A percentile compares a stretch with the other conserved stretches of the same genome.
These are phyloP conservation scores for Epinephelus fuscoguttatus DNA, from an alignment of 2,113 vertebrate species.

Conservation along the genomic window DNA sequence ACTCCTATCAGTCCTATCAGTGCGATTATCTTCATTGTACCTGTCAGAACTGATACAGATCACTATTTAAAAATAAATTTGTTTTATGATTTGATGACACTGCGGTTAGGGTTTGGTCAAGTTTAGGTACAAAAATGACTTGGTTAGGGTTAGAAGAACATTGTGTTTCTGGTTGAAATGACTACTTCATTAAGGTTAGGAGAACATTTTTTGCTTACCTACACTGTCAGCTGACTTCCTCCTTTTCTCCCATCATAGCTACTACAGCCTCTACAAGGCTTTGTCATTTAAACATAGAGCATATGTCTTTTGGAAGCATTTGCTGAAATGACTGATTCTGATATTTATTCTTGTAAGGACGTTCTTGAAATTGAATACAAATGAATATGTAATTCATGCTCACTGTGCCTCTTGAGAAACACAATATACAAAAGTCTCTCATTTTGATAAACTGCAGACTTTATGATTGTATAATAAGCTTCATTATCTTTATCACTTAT, in stretches of 20 bases:
- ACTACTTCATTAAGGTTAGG: not conserved
- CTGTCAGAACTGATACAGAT: too few relatives aligned
- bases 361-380: not conserved
- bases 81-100: too few relatives aligned
- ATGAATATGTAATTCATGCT: not conserved
- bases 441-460: not conserved
- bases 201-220: not conserved
- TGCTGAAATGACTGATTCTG: not conserved
- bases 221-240: not conserved
- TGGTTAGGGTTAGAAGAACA: too few relatives aligned
- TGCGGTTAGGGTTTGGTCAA: too few relatives aligned
- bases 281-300: not conserved
- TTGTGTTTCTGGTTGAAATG: not conserved
- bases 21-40: too few relatives aligned
- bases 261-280: not conserved
- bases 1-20: too few relatives aligned
- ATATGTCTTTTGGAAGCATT: not conserved
- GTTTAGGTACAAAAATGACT: too few relatives aligned
- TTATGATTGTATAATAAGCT: not conserved
- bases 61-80: too few relatives aligned
- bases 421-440: not conserved
- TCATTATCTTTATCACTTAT: not conserved
- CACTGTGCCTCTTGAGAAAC: not conserved
- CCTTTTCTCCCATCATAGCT: not conserved
- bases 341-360: not conserved